Conservation (phyloP, 1,140 invertebrate genomes). For the Trichogramma pretiosum region DNA sequence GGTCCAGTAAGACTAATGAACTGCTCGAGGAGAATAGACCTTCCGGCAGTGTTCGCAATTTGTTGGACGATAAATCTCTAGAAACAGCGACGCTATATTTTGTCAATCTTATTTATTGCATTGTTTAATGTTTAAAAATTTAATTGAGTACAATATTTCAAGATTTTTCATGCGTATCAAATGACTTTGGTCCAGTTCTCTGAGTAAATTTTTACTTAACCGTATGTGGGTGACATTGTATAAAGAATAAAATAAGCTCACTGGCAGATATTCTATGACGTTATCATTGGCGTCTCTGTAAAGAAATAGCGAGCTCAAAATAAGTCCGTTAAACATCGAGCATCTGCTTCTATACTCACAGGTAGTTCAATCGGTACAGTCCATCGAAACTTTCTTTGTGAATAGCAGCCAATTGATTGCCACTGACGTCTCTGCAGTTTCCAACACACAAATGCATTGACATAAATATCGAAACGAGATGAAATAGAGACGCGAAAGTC, state of each 20-base stretch:
- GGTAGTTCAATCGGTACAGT: slow-evolving; percentile 56
- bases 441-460: no score
- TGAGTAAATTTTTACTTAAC: slow-evolving; percentile 64
- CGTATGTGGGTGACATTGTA: slow-evolving; percentile 62
- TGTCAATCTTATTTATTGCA: no score
- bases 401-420: slow-evolving; percentile 61
- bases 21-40: slow-evolving; percentile 38
- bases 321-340: no score
- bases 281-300: slow-evolving; percentile 69
- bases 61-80: slow-evolving; percentile 66
- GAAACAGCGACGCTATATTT: slow-evolving; percentile 9
- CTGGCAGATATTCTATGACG: slow-evolving; percentile 64
- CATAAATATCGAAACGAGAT: no score
- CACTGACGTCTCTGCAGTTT: slow-evolving; percentile 60
- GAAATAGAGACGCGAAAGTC: not conserved
- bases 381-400: slow-evolving; percentile 66
- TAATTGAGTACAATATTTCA: slow-evolving; percentile 49
- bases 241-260: slow-evolving; percentile 62
- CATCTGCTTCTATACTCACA: slow-evolving; percentile 39
- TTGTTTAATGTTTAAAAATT: not conserved
- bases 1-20: slow-evolving; percentile 39
- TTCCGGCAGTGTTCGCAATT: slow-evolving; percentile 50
- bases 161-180: slow-evolving; percentile 57
- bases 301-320: no score
- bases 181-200: slow-evolving; percentile 58